A percentile compares a stretch with the other conserved stretches of the same genome.
Evolutionary conservation across 2,797 vertebrate genomes (phyloP).

Genomic region (Labroides dimidiatus): DNA sequence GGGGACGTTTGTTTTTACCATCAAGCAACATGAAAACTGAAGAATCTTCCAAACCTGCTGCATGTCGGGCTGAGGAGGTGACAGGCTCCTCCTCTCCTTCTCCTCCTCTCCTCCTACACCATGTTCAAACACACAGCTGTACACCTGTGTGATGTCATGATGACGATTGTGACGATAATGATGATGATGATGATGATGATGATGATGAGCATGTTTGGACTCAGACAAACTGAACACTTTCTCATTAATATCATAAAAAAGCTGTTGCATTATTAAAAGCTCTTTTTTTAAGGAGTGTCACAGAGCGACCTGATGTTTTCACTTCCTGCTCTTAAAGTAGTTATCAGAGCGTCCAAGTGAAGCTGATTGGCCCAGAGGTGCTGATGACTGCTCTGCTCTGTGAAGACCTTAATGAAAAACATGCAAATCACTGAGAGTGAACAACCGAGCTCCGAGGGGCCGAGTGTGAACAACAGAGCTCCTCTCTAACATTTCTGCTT

Average conservation of each 20-base stretch:
- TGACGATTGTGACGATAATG: too few species aligned
- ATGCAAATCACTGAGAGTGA: conserved; percentile 31
- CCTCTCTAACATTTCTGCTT: conserved; percentile 15
- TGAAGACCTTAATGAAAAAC: conserved; percentile 40
- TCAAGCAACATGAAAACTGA: too few species aligned
- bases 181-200: too few species aligned
- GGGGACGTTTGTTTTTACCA: too few species aligned
- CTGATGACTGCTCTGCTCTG: conserved; percentile 22
- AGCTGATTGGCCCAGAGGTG: conserved; percentile 35
- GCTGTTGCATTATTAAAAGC: conserved; percentile 20
- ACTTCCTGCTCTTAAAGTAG: conserved; percentile 30
- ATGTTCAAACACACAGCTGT: too few species aligned
- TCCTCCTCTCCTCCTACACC: too few species aligned
- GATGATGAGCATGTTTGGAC: too few species aligned
- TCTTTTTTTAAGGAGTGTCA: conserved; percentile 15
- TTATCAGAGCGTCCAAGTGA: conserved; percentile 18
- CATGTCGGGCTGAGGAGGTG: too few species aligned
- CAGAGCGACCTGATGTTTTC: neutral
- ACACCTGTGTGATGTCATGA: too few species aligned
- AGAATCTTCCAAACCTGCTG: too few species aligned
- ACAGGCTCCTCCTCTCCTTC: conserved; percentile 20
- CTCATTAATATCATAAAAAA: neutral
- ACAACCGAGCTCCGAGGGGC: conserved; percentile 19
- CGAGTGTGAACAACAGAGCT: conserved; percentile 29
- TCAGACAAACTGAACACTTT: too few species aligned